Base-by-base conservation (phyloP, 2,888 invertebrate species). In the Cataglyphis livida region DNA sequence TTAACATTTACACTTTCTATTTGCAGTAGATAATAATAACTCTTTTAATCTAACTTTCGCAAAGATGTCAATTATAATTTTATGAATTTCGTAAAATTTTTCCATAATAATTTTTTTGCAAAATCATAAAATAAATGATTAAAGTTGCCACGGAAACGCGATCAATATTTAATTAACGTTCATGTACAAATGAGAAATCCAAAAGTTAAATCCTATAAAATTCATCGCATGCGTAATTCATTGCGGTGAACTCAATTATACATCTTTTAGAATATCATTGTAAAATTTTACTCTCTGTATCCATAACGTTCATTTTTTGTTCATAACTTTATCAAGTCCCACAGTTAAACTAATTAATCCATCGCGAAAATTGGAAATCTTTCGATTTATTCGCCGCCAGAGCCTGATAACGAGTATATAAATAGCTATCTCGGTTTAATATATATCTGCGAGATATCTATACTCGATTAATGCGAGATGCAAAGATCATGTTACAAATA, bases 1-100 rank as follows among this genome's bases (percentile, higher is more conserved):
- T 88, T 86, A 88, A 88, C 83, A 41, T 64, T 79, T 73, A 88
- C 83, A 41, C 68, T 79, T 73, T 68, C 54, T 66, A 81, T 61
- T 78, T 38, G 35, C 15, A 85, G 65, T 1, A 1, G 25, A 62
- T 28, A 61, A 32, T 7, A n/a, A 10, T 51, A n/a, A 3, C 9
- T 15, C 41, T 41, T 5, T 57, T 68, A 41, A 61, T 54, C 15
- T 44, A 78, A 54, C 15, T 76, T n/a, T 38, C 28, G 10, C 41
- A n/a, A 59, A 21, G 35, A 66, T 57, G 25, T 59, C 18, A 48
- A 79, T 71, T 59, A 44, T 21, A 51, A n/a, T 7, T 51, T 59
- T 21, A 12, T 18, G 21, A 10, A 28, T 76, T 66, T 12, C 10
- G 25, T 54, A n/a, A n/a, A 15, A 66, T 54, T 28, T 51, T 51